Conservation (phyloP, 2,113 vertebrate species). For the Notothenia rossii region DNA sequence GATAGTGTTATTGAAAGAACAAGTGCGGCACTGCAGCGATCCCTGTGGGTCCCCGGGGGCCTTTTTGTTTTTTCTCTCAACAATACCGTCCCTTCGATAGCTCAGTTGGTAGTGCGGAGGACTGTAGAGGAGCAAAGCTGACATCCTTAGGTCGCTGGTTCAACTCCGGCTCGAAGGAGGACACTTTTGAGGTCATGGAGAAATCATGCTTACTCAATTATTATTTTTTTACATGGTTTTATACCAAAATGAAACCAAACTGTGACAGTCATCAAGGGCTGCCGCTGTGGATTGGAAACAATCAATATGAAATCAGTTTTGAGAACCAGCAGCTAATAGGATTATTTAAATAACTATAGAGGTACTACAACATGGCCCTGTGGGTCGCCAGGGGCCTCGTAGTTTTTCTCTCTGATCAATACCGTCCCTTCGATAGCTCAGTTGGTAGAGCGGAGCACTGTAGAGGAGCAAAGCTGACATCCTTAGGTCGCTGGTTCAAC, state of each 20-base stretch:
- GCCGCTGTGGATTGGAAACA: too few relatives aligned
- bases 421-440: constrained; percentile 72
- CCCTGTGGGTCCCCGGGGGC: constrained; percentile 16
- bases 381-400: constrained; percentile 12
- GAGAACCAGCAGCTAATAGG: constrained; percentile 49
- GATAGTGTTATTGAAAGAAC: constrained; percentile 22
- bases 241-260: too few relatives aligned
- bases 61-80: not conserved
- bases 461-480: constrained; percentile 45
- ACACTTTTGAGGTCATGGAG: too few relatives aligned
- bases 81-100: constrained; percentile 81
- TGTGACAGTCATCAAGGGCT: too few relatives aligned
- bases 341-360: constrained; percentile 33
- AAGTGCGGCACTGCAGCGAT: constrained; percentile 36
- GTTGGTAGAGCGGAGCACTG: constrained; percentile 91
- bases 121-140: constrained; percentile 76
- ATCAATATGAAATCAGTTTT: constrained; percentile 38
- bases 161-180: too few relatives aligned
- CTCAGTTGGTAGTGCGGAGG: constrained; percentile 91
- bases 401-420: too few relatives aligned
- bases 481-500: too few relatives aligned
- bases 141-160: too few relatives aligned
- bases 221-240: too few relatives aligned
- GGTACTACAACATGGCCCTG: constrained; percentile 51
- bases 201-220: too few relatives aligned